phyloP scores from a whole-genome alignment of 2,888 invertebrate genomes.

The Amiota communis region DNA sequence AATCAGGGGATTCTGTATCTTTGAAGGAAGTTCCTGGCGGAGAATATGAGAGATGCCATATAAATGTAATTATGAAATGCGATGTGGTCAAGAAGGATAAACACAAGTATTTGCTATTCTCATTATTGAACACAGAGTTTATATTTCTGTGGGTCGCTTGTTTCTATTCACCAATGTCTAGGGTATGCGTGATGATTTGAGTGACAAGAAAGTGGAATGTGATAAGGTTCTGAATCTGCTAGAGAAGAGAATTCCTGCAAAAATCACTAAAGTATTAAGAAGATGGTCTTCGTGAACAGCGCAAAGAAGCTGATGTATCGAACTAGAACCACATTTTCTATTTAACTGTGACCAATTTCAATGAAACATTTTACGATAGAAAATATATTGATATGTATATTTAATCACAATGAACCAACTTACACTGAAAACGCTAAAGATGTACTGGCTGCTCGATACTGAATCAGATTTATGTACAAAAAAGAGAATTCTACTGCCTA shows the following conservation, averaged over 20 bases:
- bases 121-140: constrained; percentile 65
- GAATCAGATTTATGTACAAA: no score
- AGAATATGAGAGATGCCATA: no score
- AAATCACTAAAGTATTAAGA: constrained; percentile 86
- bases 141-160: constrained; percentile 83
- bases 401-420: no score
- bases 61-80: constrained; percentile 79
- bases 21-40: no score
- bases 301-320: constrained; percentile 74
- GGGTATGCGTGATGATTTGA: constrained; percentile 78
- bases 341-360: no score
- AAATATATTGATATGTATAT: no score
- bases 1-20: no score
- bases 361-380: no score
- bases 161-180: constrained; percentile 81
- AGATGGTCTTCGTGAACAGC: constrained; percentile 85
- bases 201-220: constrained; percentile 76
- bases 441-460: no score
- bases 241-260: constrained; percentile 81
- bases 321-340: constrained; percentile 55
- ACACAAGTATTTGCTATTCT: constrained; percentile 78
- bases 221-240: constrained; percentile 82
- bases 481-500: no score
- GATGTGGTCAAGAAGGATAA: constrained; percentile 82
- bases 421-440: no score